Percentiles rank a stretch among this genome's conserved stretches.
These are phyloP conservation scores for Garrulus glandarius DNA, from an alignment of 2,797 vertebrate species.

Conservation along the genomic window DNA sequence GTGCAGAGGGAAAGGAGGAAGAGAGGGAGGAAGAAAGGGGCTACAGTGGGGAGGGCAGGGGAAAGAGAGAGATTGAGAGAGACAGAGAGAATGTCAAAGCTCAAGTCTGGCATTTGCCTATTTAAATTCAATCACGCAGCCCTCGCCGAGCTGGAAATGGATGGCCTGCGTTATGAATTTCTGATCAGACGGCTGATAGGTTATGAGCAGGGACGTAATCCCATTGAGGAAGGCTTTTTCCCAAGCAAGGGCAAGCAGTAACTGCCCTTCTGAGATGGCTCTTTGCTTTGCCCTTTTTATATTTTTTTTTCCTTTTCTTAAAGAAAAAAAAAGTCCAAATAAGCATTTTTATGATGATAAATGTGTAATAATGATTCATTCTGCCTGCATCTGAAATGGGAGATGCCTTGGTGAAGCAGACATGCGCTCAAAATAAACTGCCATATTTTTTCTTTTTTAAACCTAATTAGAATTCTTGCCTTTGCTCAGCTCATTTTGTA, in stretches of 20 bases:
- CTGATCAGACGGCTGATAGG: conserved; percentile 81
- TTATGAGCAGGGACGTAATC: conserved; percentile 77
- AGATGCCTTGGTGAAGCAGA: conserved; percentile 53
- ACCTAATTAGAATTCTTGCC: conserved; percentile 68
- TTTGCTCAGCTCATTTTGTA: conserved; percentile 52
- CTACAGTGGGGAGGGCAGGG: conserved; percentile 52
- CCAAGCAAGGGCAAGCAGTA: conserved; percentile 75
- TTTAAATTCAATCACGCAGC: conserved; percentile 85
- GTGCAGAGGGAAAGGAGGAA: conserved; percentile 33
- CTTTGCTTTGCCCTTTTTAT: conserved; percentile 69
- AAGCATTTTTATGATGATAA: conserved; percentile 74
- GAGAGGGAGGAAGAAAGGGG: conserved; percentile 56
- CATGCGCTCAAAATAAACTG: conserved; percentile 56
- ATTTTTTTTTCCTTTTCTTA: conserved; percentile 15
- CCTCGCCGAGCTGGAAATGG: conserved; percentile 74
- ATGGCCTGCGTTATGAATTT: conserved; percentile 81
- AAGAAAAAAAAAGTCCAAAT: conserved; percentile 45
- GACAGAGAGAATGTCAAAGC: conserved; percentile 75
- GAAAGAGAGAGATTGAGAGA: conserved; percentile 66
- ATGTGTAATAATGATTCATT: conserved; percentile 54
- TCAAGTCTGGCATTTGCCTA: conserved; percentile 83
- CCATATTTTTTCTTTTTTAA: conserved; percentile 57
- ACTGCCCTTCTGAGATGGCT: conserved; percentile 71
- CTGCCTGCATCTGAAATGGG: conserved; percentile 45
- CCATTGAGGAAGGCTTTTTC: conserved; percentile 76